A percentile compares a stretch with the other conserved stretches of the same genome.
Conservation (phyloP, 2,888 invertebrate species). For the Lysandra bellargus region DNA sequence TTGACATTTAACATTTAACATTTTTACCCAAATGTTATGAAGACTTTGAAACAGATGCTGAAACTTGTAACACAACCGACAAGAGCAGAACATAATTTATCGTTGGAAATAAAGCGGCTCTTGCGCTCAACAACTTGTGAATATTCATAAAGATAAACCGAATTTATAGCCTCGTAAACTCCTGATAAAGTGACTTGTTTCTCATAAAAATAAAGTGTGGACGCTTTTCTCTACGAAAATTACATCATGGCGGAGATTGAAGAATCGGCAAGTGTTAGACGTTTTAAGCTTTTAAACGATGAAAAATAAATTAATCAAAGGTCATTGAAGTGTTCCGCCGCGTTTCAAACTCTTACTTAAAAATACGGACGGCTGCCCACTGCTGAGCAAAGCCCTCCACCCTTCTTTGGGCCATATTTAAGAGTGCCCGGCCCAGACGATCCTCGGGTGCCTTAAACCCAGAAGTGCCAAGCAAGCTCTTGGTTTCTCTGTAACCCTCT, state of each 20-base stretch:
- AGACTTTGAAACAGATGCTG: neutral
- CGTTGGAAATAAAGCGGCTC: slow-evolving; percentile 38
- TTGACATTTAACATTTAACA: too few species aligned
- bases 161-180: slow-evolving; percentile 70
- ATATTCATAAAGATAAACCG: slow-evolving; percentile 74
- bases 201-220: slow-evolving; percentile 29
- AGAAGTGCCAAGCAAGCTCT: too few species aligned
- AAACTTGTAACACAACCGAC: slow-evolving; percentile 7
- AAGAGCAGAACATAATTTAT: slow-evolving; percentile 30
- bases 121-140: slow-evolving; percentile 50
- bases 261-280: neutral
- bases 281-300: neutral
- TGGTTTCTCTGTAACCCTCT: too few species aligned
- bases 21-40: neutral
- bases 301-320: too few species aligned
- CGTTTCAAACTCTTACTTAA: too few species aligned
- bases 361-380: too few species aligned
- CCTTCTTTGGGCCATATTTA: too few species aligned
- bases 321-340: too few species aligned
- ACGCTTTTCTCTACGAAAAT: neutral
- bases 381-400: too few species aligned
- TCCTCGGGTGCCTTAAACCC: too few species aligned
- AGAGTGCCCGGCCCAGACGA: too few species aligned
- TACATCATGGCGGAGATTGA: neutral
- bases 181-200: slow-evolving; percentile 60